phyloP scores from a whole-genome alignment of 2,113 vertebrate genomes.

The Aviceda subcristata region DNA sequence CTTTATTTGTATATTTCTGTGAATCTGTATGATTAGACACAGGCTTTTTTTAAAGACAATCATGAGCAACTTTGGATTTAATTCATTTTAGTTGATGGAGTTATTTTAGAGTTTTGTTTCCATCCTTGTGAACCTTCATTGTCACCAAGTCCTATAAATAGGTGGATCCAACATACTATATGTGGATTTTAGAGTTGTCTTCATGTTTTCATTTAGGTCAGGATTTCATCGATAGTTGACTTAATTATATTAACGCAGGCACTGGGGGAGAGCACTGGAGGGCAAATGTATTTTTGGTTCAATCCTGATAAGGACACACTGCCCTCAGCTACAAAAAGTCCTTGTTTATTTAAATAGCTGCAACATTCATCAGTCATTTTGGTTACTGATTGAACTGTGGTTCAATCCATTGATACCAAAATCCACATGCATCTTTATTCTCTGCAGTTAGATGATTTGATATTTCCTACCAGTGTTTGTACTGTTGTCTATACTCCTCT shows the following conservation, averaged over 20 bases:
- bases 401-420: background rate
- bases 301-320: background rate
- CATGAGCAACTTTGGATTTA: background rate
- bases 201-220: background rate
- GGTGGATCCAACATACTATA: background rate
- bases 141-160: background rate
- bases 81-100: background rate
- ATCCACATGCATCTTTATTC: background rate
- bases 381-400: background rate
- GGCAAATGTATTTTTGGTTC: slow-evolving; percentile 26
- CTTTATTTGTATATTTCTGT: background rate
- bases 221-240: background rate
- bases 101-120: background rate
- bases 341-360: background rate
- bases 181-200: background rate
- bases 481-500: background rate
- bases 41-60: background rate
- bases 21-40: background rate
- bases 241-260: background rate
- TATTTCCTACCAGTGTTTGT: background rate
- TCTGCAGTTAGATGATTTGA: background rate
- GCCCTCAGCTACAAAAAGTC: background rate
- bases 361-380: background rate
- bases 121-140: background rate
- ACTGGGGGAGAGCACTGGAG: background rate